Evolutionary conservation across 2,888 invertebrate species (phyloP).

Genomic region (Desoria tigrina): DNA sequence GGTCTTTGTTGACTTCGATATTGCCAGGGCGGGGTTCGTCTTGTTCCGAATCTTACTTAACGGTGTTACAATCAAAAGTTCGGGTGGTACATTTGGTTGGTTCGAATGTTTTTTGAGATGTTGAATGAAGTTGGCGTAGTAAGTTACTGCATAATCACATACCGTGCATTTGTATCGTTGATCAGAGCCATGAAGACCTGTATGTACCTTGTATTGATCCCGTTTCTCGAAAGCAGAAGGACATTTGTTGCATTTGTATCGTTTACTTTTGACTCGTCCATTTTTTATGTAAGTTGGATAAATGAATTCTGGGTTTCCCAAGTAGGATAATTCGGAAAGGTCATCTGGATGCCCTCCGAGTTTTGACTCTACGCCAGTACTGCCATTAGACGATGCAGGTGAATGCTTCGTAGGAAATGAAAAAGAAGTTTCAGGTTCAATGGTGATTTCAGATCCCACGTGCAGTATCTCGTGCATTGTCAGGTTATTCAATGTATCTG

Average conservation of each 20-base stretch:
- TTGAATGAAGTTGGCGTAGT: conserved; percentile 79
- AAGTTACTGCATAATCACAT: conserved; percentile 86
- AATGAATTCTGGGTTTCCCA: conserved; percentile 74
- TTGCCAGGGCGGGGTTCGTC: too few relatives aligned
- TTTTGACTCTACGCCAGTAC: neutral
- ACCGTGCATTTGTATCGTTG: conserved; percentile 79
- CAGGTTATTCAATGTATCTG: conserved; percentile 68
- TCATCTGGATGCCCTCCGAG: neutral
- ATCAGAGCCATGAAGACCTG: conserved; percentile 78
- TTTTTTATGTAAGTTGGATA: conserved; percentile 75
- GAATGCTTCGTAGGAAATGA: neutral
- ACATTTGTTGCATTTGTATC: conserved; percentile 81
- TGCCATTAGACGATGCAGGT: neutral
- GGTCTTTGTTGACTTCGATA: too few relatives aligned
- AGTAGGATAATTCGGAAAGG: conserved; percentile 53
- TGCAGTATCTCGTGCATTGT: conserved; percentile 65
- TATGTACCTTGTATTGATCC: conserved; percentile 75
- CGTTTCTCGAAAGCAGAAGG: conserved; percentile 75
- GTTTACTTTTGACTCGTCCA: conserved; percentile 72
- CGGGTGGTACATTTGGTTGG: conserved; percentile 44
- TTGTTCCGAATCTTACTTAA: conserved; percentile 52
- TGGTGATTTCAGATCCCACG: conserved; percentile 59
- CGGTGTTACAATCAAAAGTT: conserved; percentile 38
- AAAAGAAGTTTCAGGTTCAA: conserved; percentile 16
- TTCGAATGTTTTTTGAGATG: conserved; percentile 72